Evolutionary conservation across 1,140 invertebrate genomes (phyloP).

Genomic region (Mycetomoellerius zeteki): DNA sequence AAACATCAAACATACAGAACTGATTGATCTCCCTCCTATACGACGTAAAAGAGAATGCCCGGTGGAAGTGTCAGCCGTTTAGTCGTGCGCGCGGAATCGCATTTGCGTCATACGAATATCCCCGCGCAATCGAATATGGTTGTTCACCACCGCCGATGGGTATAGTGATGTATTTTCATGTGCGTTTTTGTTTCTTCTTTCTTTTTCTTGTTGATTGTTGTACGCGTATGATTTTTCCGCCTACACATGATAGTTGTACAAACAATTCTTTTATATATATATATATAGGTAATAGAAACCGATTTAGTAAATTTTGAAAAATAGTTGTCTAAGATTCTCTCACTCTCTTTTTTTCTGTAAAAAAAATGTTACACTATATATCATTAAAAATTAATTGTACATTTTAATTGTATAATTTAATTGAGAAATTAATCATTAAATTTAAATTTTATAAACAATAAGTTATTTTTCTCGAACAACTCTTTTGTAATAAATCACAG

Average conservation of each 20-base stretch:
- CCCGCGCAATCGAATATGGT: conserved; percentile 27
- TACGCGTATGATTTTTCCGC: background rate
- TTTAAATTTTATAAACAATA: background rate
- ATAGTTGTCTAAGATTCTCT: background rate
- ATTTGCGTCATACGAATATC: conserved; percentile 29
- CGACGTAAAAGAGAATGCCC: conserved; percentile 49
- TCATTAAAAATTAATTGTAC: background rate
- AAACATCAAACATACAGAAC: conserved; percentile 63
- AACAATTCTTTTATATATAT: background rate
- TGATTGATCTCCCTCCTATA: conserved; percentile 44
- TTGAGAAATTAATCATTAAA: background rate
- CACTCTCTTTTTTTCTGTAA: background rate
- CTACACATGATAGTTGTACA: background rate
- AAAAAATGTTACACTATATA: background rate
- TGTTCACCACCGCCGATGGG: conserved; percentile 11
- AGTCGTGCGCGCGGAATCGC: conserved; percentile 50
- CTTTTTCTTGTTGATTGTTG: conserved; percentile 27
- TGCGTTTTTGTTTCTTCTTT: conserved; percentile 7
- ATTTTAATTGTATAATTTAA: background rate
- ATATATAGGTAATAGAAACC: too few relatives aligned
- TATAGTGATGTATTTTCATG: background rate
- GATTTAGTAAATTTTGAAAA: background rate
- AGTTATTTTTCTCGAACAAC: background rate
- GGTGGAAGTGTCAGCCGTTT: conserved; percentile 59
- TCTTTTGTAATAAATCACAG: too few relatives aligned